These are phyloP conservation scores for Junonia oenone DNA, from an alignment of 2,888 invertebrate genomes.

Conservation along the genomic window DNA sequence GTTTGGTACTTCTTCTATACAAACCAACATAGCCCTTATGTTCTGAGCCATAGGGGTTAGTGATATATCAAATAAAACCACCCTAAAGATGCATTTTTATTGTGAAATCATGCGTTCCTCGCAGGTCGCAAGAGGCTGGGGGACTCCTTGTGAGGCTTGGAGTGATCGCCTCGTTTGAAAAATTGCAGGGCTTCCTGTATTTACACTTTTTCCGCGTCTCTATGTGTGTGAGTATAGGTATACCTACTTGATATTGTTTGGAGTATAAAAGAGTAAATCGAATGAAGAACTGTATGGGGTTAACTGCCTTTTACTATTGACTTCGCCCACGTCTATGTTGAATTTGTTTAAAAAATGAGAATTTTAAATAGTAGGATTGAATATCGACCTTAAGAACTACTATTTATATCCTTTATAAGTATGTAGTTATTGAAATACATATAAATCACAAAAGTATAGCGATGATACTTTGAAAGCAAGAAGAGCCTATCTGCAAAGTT, in stretches of 20 bases:
- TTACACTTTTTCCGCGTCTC: not conserved
- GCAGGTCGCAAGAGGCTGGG: conserved; percentile 14
- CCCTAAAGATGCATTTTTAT: conserved; percentile 18
- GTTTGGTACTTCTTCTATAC: not conserved
- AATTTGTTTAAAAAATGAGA: too few relatives aligned
- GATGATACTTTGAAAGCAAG: too few relatives aligned
- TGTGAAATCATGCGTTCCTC: conserved; percentile 23
- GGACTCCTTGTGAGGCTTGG: conserved; percentile 12
- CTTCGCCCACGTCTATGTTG: too few relatives aligned
- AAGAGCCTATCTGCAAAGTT: too few relatives aligned
- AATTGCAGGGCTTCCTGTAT: conserved; percentile 11
- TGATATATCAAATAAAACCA: conserved; percentile 4
- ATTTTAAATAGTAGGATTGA: too few relatives aligned
- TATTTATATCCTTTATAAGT: too few relatives aligned
- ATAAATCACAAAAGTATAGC: too few relatives aligned
- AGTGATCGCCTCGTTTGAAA: conserved; percentile 19
- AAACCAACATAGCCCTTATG: not conserved
- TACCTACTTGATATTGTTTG: not conserved
- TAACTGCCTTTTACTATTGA: too few relatives aligned
- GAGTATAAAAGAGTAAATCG: not conserved
- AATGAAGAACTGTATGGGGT: too few relatives aligned
- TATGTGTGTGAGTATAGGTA: not conserved
- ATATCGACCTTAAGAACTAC: too few relatives aligned
- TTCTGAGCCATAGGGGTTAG: not conserved
- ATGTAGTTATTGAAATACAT: too few relatives aligned